These are phyloP conservation scores for Artemia franciscana DNA, from an alignment of 1,140 invertebrate genomes.

Conservation along the genomic window DNA sequence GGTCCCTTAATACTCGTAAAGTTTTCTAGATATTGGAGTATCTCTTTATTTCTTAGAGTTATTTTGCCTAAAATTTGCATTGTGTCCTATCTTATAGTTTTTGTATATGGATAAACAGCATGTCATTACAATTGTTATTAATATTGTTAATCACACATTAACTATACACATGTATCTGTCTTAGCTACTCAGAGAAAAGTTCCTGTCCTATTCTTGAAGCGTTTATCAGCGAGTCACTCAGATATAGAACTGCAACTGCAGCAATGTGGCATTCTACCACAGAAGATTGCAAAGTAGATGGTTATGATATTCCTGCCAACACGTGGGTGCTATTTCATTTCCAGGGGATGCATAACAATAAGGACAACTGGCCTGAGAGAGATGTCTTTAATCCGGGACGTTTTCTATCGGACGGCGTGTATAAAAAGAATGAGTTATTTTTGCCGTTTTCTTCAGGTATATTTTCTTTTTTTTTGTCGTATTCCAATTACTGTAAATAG, in stretches of 20 bases:
- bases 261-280: slow-evolving; percentile 3
- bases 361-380: slow-evolving; percentile 17
- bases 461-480: too few species aligned
- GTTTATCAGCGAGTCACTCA: not conserved
- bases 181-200: not conserved
- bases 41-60: too few species aligned
- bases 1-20: too few species aligned
- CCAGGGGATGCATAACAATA: slow-evolving; percentile 18
- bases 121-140: too few species aligned
- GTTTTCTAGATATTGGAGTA: too few species aligned
- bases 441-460: slow-evolving; percentile 17
- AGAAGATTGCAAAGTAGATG: slow-evolving; percentile 11
- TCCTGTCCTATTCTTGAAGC: not conserved
- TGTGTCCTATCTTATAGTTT: too few species aligned
- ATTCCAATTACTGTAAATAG: too few species aligned
- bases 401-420: slow-evolving; percentile 15
- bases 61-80: too few species aligned
- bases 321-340: slow-evolving; percentile 20
- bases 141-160: too few species aligned
- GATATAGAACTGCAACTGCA: not conserved
- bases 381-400: slow-evolving; percentile 20
- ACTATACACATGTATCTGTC: too few species aligned
- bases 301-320: slow-evolving; percentile 16
- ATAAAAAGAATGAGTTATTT: slow-evolving; percentile 14
- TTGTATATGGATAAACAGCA: too few species aligned